A percentile compares a stretch with the other conserved stretches of the same genome.
Conservation (phyloP, 2,888 invertebrate species). For the Phoronis australis region DNA sequence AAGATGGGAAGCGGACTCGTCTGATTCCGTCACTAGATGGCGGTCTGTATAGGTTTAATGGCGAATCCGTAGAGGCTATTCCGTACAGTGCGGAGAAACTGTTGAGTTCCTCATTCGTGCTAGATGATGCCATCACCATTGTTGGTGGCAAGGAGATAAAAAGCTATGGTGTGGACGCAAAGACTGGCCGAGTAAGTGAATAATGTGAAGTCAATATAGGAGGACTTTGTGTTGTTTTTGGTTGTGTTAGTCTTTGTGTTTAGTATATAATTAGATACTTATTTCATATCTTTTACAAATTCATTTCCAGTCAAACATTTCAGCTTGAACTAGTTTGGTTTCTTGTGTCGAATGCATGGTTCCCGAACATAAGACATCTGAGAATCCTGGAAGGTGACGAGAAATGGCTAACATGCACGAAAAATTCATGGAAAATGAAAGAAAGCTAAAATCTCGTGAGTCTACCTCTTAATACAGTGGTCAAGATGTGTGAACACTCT, state of each 20-base stretch:
- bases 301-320: no score
- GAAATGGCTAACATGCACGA: no score
- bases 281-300: neutral
- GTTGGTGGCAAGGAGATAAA: slow-evolving; percentile 76
- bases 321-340: no score
- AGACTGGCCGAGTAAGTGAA: slow-evolving; percentile 60
- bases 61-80: slow-evolving; percentile 77
- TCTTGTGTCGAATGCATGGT: no score
- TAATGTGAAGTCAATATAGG: no score
- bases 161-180: slow-evolving; percentile 77
- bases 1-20: slow-evolving; percentile 54
- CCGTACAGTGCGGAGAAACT: slow-evolving; percentile 83
- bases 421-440: no score
- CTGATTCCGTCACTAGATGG: slow-evolving; percentile 92
- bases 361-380: no score
- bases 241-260: neutral
- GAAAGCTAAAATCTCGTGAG: no score
- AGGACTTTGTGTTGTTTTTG: no score
- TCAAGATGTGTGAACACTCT: no score
- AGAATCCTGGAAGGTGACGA: no score
- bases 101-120: slow-evolving; percentile 73
- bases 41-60: slow-evolving; percentile 85
- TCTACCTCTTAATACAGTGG: no score
- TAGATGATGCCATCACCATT: slow-evolving; percentile 57
- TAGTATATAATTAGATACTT: neutral